A percentile compares a stretch with the other conserved stretches of the same genome.
These are phyloP conservation scores for Campoletis sonorensis DNA, from an alignment of 1,140 invertebrate genomes.

Conservation along the genomic window DNA sequence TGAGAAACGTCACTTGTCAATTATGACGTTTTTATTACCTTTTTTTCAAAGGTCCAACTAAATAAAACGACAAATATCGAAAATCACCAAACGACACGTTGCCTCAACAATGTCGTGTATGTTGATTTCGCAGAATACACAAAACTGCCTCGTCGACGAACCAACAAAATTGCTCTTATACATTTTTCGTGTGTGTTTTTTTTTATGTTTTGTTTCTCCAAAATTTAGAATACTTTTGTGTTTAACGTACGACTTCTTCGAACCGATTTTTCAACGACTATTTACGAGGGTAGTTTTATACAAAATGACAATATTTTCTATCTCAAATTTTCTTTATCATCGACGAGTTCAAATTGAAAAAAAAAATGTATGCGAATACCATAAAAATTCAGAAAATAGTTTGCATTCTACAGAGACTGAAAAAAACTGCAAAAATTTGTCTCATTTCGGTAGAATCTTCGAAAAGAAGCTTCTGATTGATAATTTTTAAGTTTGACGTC, in stretches of 20 bases:
- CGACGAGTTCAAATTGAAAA: no score
- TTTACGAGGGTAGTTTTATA: background rate
- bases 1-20: background rate
- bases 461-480: no score
- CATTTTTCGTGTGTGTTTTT: background rate
- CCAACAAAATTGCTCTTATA: background rate
- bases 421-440: no score
- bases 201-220: background rate
- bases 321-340: background rate
- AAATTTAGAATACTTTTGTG: background rate
- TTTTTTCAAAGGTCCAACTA: background rate
- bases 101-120: background rate
- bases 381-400: background rate
- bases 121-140: background rate
- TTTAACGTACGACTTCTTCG: constrained; percentile 8
- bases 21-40: background rate
- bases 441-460: background rate
- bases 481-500: no score
- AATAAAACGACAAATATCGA: background rate
- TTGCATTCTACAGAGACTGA: background rate
- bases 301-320: background rate
- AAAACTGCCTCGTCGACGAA: background rate
- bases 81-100: background rate
- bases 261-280: background rate
- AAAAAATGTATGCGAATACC: no score